phyloP scores from a whole-genome alignment of 2,888 invertebrate species.

The Morpho achilles region DNA sequence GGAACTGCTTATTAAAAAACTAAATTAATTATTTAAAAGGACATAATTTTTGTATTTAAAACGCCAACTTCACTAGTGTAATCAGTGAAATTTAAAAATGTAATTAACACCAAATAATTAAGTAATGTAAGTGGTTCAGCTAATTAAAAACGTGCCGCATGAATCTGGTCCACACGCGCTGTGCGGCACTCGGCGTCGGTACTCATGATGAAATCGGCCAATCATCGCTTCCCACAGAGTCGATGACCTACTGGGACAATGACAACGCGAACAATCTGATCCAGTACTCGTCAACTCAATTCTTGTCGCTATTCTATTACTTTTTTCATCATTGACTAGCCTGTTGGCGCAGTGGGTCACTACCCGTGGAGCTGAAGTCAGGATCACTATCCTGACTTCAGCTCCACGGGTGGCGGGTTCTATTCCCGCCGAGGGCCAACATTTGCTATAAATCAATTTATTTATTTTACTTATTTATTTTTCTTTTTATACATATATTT shows the following conservation, averaged over 20 bases:
- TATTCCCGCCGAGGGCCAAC: too few relatives aligned
- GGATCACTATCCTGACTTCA: too few relatives aligned
- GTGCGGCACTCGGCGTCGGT: slow-evolving; percentile 7
- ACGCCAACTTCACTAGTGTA: neutral
- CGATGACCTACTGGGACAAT: slow-evolving; percentile 60
- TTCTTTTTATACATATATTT: too few relatives aligned
- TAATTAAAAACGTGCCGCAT: slow-evolving; percentile 9
- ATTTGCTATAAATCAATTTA: too few relatives aligned
- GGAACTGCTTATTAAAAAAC: too few relatives aligned
- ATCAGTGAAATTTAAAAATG: neutral
- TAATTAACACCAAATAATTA: slow-evolving; percentile 1
- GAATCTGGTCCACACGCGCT: neutral
- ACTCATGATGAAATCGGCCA: slow-evolving; percentile 14
- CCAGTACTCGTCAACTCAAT: slow-evolving; percentile 60
- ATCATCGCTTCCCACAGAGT: slow-evolving; percentile 40
- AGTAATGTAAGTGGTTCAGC: slow-evolving; percentile 3
- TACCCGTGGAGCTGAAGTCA: too few relatives aligned
- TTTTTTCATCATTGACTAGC: slow-evolving; percentile 33
- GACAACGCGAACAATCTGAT: slow-evolving; percentile 47
- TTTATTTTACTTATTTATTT: too few relatives aligned
- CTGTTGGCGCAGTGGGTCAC: too few relatives aligned
- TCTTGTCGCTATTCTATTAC: slow-evolving; percentile 45
- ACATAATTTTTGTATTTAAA: neutral
- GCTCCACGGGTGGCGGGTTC: too few relatives aligned
- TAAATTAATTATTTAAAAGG: too few relatives aligned